phyloP scores from a whole-genome alignment of 2,113 vertebrate species.

The Odobenus rosmarus region DNA sequence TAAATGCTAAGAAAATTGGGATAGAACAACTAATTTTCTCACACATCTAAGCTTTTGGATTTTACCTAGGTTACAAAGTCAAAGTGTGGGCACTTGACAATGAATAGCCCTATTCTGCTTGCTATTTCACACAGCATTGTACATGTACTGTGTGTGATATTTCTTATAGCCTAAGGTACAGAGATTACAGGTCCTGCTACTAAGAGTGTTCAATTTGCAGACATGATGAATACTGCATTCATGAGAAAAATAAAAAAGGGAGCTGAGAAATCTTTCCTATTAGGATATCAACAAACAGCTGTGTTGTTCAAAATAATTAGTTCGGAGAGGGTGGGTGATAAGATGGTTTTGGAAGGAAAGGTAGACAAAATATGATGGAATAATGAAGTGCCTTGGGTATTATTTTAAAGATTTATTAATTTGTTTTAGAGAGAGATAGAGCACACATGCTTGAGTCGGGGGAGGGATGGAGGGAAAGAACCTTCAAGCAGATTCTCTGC shows the following conservation, averaged over 20 bases:
- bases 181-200: neutral
- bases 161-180: neutral
- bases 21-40: neutral
- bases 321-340: neutral
- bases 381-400: neutral
- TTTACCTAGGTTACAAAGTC: neutral
- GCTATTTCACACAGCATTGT: neutral
- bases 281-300: neutral
- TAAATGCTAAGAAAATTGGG: neutral
- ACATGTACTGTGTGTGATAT: fast-evolving
- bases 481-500: neutral
- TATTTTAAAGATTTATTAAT: neutral
- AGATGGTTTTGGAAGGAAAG: neutral
- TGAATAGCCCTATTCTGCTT: neutral
- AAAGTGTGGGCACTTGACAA: neutral
- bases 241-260: neutral
- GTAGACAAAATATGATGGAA: neutral
- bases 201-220: neutral
- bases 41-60: neutral
- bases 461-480: neutral
- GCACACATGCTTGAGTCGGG: neutral
- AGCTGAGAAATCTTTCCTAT: neutral
- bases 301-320: neutral
- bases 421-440: neutral
- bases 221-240: neutral